These are phyloP conservation scores for Caenorhabditis afra DNA, from an alignment of 2,888 invertebrate species.

Conservation along the genomic window DNA sequence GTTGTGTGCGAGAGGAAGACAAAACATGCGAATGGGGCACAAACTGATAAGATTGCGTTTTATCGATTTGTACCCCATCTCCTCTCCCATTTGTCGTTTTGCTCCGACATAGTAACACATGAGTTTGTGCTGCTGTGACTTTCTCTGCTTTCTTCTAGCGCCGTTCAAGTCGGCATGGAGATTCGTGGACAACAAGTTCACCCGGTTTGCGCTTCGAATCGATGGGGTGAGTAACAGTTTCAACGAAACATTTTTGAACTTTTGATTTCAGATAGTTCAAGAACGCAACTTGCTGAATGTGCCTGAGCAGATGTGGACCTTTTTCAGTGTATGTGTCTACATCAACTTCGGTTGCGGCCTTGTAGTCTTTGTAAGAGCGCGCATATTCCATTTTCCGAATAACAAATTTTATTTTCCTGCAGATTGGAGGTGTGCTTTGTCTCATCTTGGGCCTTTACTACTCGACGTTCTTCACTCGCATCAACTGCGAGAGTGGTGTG, in stretches of 20 bases:
- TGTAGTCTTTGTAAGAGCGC: constrained; percentile 22
- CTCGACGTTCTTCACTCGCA: constrained; percentile 44
- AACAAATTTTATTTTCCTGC: neutral
- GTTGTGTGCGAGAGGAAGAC: neutral
- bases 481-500: constrained; percentile 52
- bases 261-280: constrained; percentile 44
- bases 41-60: constrained; percentile 43
- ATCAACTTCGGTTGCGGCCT: constrained; percentile 32
- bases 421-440: constrained; percentile 44
- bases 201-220: constrained; percentile 24
- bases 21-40: constrained; percentile 6
- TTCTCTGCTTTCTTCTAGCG: constrained; percentile 28
- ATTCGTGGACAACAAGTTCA: constrained; percentile 31
- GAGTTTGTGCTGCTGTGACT: neutral
- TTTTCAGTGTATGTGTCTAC: constrained; percentile 37
- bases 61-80: constrained; percentile 8
- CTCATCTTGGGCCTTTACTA: constrained; percentile 41
- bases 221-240: constrained; percentile 39
- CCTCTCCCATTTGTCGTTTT: neutral
- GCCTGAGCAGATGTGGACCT: constrained; percentile 40
- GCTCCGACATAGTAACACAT: constrained; percentile 2
- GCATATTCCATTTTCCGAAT: neutral
- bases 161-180: constrained; percentile 24
- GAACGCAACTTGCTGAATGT: constrained; percentile 45
- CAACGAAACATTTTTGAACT: neutral